Evolutionary conservation across 2,113 vertebrate genomes (phyloP), one percentile per base, ranked within the genome.

Genomic region (Megalops atlanticus): DNA sequence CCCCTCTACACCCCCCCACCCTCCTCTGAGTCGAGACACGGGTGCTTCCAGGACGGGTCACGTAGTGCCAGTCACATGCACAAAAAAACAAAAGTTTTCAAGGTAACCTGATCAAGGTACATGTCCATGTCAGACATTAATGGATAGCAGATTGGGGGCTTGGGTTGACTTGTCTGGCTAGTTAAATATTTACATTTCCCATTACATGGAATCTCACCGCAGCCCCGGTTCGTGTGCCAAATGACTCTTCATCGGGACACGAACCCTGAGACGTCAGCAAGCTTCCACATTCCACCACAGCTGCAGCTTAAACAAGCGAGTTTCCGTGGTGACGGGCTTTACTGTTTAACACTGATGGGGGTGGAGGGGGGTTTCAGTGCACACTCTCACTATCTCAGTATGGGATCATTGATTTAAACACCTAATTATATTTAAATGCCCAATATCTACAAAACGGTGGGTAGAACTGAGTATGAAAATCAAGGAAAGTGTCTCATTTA

Each of bases 271-370:
- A 15, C 24, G 74, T 78, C 75, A 77, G 47, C 73, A 73, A 82
- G 81, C 82, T 79, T 82, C 69, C 74, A 80, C 33, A 52, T 86
- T 85, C 47, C 84, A 72, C n/a, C 54, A 81, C 68, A 85, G 64
- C 76, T 82, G 64, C 82, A 85, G 58, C 78, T 72, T 52, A 86
- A 80, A 86, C 36, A 4, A 73, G 70, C 12, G 38, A 1, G 35
- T 82, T 76, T 49, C 64, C 43, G 3, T 64, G 14, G 68, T 7
- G 69, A 81, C 38, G 10, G 82, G 27, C 33, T 71, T 70, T 71
- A 64, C 82, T 74, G 70, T 69, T 24, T 47, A 31, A 64, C 7
- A 27, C 36, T 47, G 80, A 81, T 5, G 35, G 52, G 54, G 21
- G 11, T 27, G n/a, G n/a, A 31, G n/a, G n/a, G n/a, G n/a, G 24